Evolutionary conservation across 2,888 invertebrate genomes (phyloP), one percentile per base, ranked within the genome.

Genomic region (Dolichomitus sp.): DNA sequence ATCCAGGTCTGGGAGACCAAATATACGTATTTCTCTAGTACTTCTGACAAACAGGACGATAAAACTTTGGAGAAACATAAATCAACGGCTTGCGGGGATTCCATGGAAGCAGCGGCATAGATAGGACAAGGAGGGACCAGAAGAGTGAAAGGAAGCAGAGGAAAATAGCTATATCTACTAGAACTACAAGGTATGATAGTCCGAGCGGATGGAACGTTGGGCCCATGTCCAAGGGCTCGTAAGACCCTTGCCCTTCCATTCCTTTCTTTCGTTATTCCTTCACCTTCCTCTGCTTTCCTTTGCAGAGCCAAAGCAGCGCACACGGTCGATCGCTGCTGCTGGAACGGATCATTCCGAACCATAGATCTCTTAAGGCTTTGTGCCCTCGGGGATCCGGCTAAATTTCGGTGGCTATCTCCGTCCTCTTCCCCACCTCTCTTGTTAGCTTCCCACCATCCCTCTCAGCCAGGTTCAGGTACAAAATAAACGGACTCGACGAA

Each of bases 11-110:
- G 23, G 33, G 48, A 30, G 69, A 61, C 61, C 33, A 33, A 37
- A 61, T 73, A 33, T 61, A 61, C 59, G 72, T 59, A 59, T 59
- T 61, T 48, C 59, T 80, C 70, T 57, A 33, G 76, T 72, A 85
- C 77, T 79, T 72, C 87, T 89, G 88, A 91, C 85, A 84, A 70
- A 90, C 87, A 87, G 86, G 74, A 84, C 88, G 90, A 90, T 91
- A 90, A 90, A 90, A 90, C 88, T 91, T 90, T 88, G 87, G 86
- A 86, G 83, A 77, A 87, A 84, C 85, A 87, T 92, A 90, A 91
- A 92, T 92, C 90, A 89, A 89, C 83, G 83, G 30, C 50, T 73
- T 63, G 84, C 75, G 86, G 81, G 86, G 86, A 88, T 88, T 87
- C 84, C 85, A 52, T 45, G 23, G 45, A 70, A 74, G 45, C 57